Evolutionary conservation across 2,113 vertebrate genomes (phyloP), one percentile per base, ranked within the genome.

Genomic region (Strix uralensis): DNA sequence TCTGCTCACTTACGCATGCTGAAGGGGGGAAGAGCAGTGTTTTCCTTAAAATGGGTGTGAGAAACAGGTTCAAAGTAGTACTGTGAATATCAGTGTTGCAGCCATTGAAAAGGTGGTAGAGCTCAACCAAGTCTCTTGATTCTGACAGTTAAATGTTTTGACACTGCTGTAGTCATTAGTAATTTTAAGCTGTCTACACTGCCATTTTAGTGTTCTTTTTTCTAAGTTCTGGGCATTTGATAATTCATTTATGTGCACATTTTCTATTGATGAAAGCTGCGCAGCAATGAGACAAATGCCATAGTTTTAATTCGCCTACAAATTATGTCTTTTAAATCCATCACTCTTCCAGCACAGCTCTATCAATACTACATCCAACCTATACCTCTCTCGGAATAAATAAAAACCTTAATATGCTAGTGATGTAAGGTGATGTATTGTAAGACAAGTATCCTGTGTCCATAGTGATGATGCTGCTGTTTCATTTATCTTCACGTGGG

Each of bases 1-100:
- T 3, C n/a, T 9, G 44, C 38, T 3, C n/a, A 0, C 5, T 5
- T 1, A 1, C 0, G 17, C 52, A 1, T 12, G 58, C 72, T 4
- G 44, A 2, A 2, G 15, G 3, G 11, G 11, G 26, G 10, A 36
- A 21, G 4, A 40, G 19, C 55, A 2, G 4, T 13, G 65, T 13
- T 13, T 5, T 5, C 8, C 42, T 67, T 15, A 13, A 4, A 12
- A 20, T 2, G n/a, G 17, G 0, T 6, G 1, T 6, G 26, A 29
- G 40, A 29, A 32, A 13, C 29, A 14, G 38, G 40, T 61, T 65
- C 49, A 2, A 0, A 27, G 67, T 18, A 16, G 1, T 11, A 2
- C 3, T 38, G 14, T 5, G 16, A 59, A 11, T 20, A 23, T 3
- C n/a, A 8, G 0, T 9, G 47, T 47, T 38, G 32, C 51, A 9